These are phyloP conservation scores for Plagiodera versicolora DNA, from an alignment of 2,888 invertebrate species.

Conservation along the genomic window DNA sequence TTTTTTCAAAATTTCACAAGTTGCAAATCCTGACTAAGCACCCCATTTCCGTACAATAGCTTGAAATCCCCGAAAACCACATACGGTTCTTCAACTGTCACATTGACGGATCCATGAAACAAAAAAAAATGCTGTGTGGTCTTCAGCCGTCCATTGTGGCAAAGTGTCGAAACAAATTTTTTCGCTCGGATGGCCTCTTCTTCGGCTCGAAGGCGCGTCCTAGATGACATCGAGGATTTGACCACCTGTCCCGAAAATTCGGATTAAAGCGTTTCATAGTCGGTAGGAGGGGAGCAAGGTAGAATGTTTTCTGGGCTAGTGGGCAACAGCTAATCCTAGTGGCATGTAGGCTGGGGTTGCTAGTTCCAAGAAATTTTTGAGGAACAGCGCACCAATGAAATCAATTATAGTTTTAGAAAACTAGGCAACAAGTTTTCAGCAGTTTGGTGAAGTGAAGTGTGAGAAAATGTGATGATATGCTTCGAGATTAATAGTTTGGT, in stretches of 20 bases:
- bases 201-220: slow-evolving; percentile 31
- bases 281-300: slow-evolving; percentile 9
- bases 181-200: slow-evolving; percentile 39
- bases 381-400: no score
- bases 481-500: background rate
- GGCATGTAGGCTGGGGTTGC: no score
- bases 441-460: no score
- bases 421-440: no score
- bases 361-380: no score
- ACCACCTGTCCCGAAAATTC: slow-evolving; percentile 38
- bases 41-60: background rate
- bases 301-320: background rate
- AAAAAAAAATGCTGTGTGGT: slow-evolving; percentile 33
- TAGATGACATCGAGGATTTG: slow-evolving; percentile 31
- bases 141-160: slow-evolving; percentile 36
- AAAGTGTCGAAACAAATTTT: slow-evolving; percentile 46
- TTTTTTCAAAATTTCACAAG: no score
- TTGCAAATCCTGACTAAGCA: no score
- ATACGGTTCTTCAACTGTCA: background rate
- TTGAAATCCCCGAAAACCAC: background rate
- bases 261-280: slow-evolving; percentile 37
- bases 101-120: slow-evolving; percentile 12
- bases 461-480: no score
- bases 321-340: background rate
- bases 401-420: no score